Conservation (phyloP, 2,113 vertebrate species). For the Gallinago media region DNA sequence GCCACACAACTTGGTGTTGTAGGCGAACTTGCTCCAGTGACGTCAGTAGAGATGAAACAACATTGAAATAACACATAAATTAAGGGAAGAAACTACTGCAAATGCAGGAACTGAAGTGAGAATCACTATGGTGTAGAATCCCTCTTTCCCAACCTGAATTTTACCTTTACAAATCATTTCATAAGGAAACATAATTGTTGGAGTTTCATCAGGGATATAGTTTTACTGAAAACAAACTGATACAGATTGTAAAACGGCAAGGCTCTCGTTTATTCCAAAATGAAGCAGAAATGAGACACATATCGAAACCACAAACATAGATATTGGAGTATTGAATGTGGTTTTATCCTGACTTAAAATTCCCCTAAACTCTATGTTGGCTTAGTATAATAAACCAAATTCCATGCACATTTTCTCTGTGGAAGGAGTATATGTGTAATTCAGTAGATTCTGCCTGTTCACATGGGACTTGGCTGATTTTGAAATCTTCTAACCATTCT, state of each 20-base stretch:
- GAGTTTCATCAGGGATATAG: not conserved
- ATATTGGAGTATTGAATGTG: not conserved
- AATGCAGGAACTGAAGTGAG: not conserved
- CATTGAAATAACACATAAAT: not conserved
- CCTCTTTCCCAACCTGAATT: not conserved
- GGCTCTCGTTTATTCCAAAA: not conserved
- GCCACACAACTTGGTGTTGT: not conserved
- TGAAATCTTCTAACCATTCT: not conserved
- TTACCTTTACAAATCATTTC: not conserved
- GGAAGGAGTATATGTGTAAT: not conserved
- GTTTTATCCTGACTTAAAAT: not conserved
- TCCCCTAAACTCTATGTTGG: not conserved
- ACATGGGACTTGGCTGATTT: not conserved
- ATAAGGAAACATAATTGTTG: not conserved
- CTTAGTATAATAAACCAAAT: not conserved
- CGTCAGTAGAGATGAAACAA: not conserved
- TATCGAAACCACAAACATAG: not conserved
- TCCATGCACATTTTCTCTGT: accelerated
- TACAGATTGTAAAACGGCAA: not conserved
- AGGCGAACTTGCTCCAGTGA: not conserved
- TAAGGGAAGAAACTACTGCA: not conserved
- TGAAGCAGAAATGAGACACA: not conserved
- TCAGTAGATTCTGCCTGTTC: not conserved
- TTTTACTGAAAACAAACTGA: not conserved
- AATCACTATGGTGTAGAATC: not conserved